A percentile compares a stretch with the other conserved stretches of the same genome.
Conservation (phyloP, 1,140 invertebrate species). For the Drosophila ohnishii region DNA sequence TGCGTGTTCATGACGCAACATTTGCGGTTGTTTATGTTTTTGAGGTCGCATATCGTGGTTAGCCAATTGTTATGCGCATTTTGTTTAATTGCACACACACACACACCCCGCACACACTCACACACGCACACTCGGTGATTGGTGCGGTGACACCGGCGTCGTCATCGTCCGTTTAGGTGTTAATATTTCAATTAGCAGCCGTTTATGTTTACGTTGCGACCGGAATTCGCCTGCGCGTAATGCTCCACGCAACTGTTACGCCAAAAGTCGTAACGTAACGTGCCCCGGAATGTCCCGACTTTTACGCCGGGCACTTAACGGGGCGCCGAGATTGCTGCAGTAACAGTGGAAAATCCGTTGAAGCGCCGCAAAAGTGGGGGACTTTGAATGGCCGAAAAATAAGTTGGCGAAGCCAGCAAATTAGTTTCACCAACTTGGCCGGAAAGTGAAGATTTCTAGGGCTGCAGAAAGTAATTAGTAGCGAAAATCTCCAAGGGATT, state of each 20-base stretch:
- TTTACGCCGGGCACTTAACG: constrained; percentile 35
- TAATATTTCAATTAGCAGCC: constrained; percentile 77
- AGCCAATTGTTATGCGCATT: constrained; percentile 76
- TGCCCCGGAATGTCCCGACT: constrained; percentile 5
- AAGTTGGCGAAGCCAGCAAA: constrained; percentile 31
- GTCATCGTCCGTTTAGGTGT: constrained; percentile 62
- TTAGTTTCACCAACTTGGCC: constrained; percentile 36
- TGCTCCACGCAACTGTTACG: constrained; percentile 72
- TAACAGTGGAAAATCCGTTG: constrained; percentile 17
- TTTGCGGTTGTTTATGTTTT: constrained; percentile 78
- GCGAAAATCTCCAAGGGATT: constrained; percentile 12
- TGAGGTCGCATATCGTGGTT: constrained; percentile 76
- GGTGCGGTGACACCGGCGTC: constrained; percentile 42
- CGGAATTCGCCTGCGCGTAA: constrained; percentile 51
- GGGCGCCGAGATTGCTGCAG: constrained; percentile 26
- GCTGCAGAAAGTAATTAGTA: constrained; percentile 38
- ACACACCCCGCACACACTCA: constrained; percentile 23
- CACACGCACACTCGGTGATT: constrained; percentile 23
- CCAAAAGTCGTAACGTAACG: constrained; percentile 38
- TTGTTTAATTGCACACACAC: constrained; percentile 72
- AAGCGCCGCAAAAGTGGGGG: neutral
- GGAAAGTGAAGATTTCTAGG: constrained; percentile 24
- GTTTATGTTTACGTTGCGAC: constrained; percentile 65
- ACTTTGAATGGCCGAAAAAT: constrained; percentile 5
- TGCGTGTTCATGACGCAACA: constrained; percentile 77